These are phyloP conservation scores for Eremophila alpestris DNA, from an alignment of 2,797 vertebrate genomes.

Conservation along the genomic window DNA sequence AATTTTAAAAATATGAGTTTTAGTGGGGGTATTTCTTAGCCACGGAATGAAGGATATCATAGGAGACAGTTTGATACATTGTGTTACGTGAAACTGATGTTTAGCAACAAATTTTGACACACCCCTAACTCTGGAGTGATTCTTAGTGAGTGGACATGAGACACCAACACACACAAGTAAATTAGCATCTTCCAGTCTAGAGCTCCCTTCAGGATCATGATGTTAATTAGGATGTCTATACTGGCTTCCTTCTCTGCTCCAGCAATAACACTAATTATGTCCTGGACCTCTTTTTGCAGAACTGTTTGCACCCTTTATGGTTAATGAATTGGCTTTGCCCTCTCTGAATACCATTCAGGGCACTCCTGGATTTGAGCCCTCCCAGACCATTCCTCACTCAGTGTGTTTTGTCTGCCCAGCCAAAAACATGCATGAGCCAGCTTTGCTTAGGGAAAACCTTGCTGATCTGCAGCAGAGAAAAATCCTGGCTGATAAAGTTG, in stretches of 20 bases:
- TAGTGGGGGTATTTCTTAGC: not conserved
- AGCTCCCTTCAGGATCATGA: not conserved
- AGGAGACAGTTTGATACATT: not conserved
- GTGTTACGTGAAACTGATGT: not conserved
- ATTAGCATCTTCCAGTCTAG: not conserved
- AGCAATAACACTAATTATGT: not conserved
- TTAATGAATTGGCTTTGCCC: not conserved
- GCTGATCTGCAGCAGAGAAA: not conserved
- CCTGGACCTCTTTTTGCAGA: not conserved
- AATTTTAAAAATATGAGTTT: not conserved
- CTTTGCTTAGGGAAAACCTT: not conserved
- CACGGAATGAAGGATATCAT: not conserved
- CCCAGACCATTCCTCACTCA: not conserved
- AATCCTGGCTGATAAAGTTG: not conserved
- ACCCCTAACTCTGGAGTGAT: not conserved
- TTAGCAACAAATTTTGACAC: not conserved
- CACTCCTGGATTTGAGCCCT: not conserved
- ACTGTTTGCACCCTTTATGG: not conserved
- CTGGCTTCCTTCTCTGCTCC: not conserved
- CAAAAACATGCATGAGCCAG: fast-evolving
- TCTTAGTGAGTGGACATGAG: not conserved
- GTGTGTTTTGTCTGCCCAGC: not conserved
- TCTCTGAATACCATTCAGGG: not conserved
- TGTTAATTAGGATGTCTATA: not conserved
- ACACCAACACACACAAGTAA: not conserved